Conservation (phyloP, 1,140 invertebrate species). For the Brachionus calyciflorus region DNA sequence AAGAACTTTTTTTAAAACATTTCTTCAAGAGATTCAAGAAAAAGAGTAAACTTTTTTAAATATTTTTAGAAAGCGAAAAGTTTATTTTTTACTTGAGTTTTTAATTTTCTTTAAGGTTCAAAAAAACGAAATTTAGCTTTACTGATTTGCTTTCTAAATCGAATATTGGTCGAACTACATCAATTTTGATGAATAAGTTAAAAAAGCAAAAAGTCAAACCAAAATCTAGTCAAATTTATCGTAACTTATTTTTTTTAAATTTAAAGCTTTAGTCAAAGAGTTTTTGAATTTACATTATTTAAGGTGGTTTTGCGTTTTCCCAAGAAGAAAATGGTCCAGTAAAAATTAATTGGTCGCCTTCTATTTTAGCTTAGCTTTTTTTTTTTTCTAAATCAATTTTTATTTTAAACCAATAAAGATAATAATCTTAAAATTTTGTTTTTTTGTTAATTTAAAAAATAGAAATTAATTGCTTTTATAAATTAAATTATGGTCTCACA, state of each 20-base stretch:
- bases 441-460: no score
- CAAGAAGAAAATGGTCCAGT: constrained; percentile 95
- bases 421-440: no score
- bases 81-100: constrained; percentile 58
- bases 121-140: constrained; percentile 28
- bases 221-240: constrained; percentile 51
- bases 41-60: constrained; percentile 70
- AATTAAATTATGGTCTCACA: no score
- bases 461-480: no score
- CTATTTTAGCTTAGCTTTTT: neutral
- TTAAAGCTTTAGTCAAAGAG: neutral
- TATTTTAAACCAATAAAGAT: neutral
- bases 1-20: constrained; percentile 78
- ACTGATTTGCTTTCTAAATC: neutral
- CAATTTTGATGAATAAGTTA: constrained; percentile 6
- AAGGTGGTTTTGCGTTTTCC: constrained; percentile 86
- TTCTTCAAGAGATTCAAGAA: constrained; percentile 83
- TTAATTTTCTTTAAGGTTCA: constrained; percentile 66
- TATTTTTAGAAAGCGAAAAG: neutral
- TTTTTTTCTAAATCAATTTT: neutral
- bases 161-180: neutral
- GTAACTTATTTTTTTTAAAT: constrained; percentile 2
- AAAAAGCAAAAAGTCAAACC: neutral
- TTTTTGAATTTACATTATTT: neutral
- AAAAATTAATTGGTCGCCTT: constrained; percentile 67